Base-by-base conservation (phyloP, 2,888 invertebrate genomes). In the Margaritifera margaritifera region DNA sequence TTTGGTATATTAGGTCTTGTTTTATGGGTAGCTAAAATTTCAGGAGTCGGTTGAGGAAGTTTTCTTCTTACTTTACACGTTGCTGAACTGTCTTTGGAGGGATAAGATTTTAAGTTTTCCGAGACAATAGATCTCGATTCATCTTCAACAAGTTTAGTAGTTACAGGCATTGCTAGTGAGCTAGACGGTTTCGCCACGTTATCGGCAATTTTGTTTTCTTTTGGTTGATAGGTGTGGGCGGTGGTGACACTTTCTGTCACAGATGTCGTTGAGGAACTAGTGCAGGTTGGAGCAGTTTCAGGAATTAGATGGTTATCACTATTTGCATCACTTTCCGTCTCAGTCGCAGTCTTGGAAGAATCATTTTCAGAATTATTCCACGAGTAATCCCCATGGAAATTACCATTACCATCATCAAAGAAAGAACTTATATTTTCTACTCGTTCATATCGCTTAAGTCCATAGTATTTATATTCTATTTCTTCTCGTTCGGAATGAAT, bases 341-440 rank as follows among this genome's bases (percentile, higher is more conserved):
- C 42, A 42, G 42, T 42, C 15, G 42, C 15, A 3, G 42, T 42
- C 42, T 42, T 42, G 42, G 42, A 42, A 42, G 42, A 42, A 42
- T 42, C 42, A 42, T 8, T 42, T 42, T 42, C 42, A 42, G 42
- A 42, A 42, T 42, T 8, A 42, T 15, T 42, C 52, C 61, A n/a
- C 52, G 24, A 61, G 51, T 61, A 22, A 50, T 52, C 42, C 51
- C 50, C 61, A 51, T 61, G 20, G 51, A 61, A 19, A 52, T 50
- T 61, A 61, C n/a, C 24, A 50, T 69, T 25, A 61, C 25, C 51
- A 61, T 56, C n/a, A 59, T 53, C 55, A 64, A 64, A 19, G 64
- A 61, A 60, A 60, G 69, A 78, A 74, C 86, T 87, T 54, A 88
- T 87, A 76, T 88, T 84, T 71, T 87, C 87, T 58, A 87, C 84